phyloP scores from a whole-genome alignment of 2,113 vertebrate species.

The Brachypteracias leptosomus region DNA sequence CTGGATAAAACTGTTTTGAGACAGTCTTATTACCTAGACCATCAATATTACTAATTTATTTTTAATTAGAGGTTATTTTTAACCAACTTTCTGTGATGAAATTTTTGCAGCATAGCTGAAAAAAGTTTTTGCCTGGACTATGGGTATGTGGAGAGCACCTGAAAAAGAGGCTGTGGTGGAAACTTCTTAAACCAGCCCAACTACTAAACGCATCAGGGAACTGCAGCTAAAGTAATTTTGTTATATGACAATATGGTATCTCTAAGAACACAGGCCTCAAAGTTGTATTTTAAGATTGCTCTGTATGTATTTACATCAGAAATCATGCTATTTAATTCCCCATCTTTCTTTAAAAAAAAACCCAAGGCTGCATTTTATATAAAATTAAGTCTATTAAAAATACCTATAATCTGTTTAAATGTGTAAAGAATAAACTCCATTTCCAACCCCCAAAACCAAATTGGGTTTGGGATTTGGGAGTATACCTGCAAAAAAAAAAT shows the following conservation, averaged over 20 bases:
- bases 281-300: background rate
- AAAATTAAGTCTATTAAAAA: background rate
- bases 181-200: background rate
- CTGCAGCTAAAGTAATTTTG: background rate
- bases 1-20: background rate
- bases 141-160: background rate
- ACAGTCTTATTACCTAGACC: background rate
- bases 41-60: background rate
- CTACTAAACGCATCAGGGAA: background rate
- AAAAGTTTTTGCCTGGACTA: background rate
- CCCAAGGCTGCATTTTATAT: background rate
- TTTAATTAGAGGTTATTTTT: background rate
- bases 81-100: background rate
- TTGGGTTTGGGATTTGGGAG: background rate
- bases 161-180: background rate
- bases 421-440: background rate
- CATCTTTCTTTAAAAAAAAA: background rate
- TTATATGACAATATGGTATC: background rate
- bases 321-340: background rate
- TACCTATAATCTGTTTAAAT: background rate
- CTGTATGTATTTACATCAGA: background rate
- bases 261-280: background rate
- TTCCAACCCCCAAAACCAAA: background rate
- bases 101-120: background rate
- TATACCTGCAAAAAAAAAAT: background rate